Conservation (phyloP, 2,888 invertebrate species). For the Leptopilina myrica region DNA sequence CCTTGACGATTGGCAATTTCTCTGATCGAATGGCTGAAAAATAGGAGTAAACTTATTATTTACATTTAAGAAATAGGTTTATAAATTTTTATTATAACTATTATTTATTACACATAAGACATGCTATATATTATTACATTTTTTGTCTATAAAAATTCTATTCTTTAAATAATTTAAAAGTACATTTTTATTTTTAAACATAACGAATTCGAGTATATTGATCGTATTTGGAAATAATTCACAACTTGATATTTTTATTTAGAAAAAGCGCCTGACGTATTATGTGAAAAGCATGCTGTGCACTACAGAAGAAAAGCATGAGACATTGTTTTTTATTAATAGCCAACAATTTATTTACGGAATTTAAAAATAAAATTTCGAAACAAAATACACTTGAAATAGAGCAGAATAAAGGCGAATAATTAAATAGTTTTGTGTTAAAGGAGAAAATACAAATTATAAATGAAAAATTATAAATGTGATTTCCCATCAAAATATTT, state of each 20-base stretch:
- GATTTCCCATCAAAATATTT: too few species aligned
- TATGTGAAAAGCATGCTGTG: conserved; percentile 31
- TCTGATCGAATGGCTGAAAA: conserved; percentile 83
- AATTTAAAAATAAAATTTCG: background rate
- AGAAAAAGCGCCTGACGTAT: conserved; percentile 21
- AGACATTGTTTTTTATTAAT: background rate
- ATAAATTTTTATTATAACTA: conserved; percentile 21
- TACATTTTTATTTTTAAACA: background rate
- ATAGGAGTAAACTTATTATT: conserved; percentile 45
- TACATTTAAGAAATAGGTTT: too few species aligned
- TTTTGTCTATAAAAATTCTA: background rate
- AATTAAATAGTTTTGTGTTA: too few species aligned
- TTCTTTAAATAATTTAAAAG: background rate
- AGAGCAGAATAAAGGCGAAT: too few species aligned
- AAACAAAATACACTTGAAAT: background rate
- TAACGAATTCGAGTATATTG: background rate
- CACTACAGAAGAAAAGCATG: conserved; percentile 9
- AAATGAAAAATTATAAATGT: too few species aligned
- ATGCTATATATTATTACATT: conserved; percentile 47
- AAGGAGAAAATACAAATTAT: too few species aligned
- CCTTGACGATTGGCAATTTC: conserved; percentile 83
- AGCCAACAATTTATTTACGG: background rate
- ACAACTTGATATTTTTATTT: conserved; percentile 28
- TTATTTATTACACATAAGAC: conserved; percentile 53
- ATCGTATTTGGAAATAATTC: conserved; percentile 28